Evolutionary conservation across 2,797 vertebrate species (phyloP).

Genomic region (Heteromormyrus szaboi): DNA sequence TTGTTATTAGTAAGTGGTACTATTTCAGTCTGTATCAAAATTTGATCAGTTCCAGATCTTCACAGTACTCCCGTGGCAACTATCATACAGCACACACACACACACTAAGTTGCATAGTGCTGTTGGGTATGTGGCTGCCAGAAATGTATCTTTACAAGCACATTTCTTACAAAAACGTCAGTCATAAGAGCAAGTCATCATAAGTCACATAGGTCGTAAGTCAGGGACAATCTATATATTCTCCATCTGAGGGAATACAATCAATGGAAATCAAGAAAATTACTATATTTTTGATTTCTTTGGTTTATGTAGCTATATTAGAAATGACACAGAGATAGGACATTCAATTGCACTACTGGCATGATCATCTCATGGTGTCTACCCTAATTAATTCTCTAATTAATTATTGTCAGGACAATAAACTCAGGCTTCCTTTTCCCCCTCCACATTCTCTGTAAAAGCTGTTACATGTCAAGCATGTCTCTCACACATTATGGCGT

Average conservation of each 20-base stretch:
- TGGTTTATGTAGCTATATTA: background rate
- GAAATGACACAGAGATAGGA: background rate
- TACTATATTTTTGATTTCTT: background rate
- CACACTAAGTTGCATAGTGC: background rate
- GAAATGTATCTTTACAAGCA: background rate
- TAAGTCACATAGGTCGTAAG: background rate
- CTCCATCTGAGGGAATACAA: background rate
- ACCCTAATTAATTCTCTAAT: conserved; percentile 19
- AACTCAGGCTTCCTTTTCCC: background rate
- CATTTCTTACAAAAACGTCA: background rate
- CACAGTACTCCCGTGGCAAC: background rate
- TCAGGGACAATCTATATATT: background rate
- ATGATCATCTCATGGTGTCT: conserved; percentile 11
- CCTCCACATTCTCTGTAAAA: conserved; percentile 7
- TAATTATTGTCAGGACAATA: conserved; percentile 20
- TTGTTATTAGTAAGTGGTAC: background rate
- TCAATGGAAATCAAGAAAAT: background rate
- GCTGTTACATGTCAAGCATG: background rate
- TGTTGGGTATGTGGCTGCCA: background rate
- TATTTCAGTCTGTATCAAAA: background rate
- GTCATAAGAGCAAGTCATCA: background rate
- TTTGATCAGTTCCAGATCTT: background rate
- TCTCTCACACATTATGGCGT: conserved; percentile 8
- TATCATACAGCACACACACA: background rate
- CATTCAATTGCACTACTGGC: background rate